Base-by-base conservation (phyloP, 2,797 vertebrate species). In the Ateles fusciceps region DNA sequence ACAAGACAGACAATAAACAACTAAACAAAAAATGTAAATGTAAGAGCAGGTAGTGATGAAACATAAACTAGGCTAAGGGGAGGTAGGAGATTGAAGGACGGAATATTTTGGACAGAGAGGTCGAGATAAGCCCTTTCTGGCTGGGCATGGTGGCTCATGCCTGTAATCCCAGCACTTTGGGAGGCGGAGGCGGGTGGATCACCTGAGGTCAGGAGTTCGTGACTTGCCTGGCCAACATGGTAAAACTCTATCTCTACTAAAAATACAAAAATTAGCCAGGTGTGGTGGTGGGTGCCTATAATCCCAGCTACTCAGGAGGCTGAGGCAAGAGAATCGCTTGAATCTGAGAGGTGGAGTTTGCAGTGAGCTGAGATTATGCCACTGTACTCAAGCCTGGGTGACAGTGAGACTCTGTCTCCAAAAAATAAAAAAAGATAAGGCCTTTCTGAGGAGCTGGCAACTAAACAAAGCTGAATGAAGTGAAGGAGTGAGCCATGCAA, bases 1-100 rank as follows among this genome's bases (percentile, higher is more conserved):
- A 9, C 42, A 85, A 86, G 42, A 72, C 39, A 85, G 64, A 91
- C 21, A 81, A n/a, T 64, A 57, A 96, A 71, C 26, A 86, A 55
- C 22, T 57, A 71, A 80, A 19, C 22, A 55, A 48, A 71, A 68
- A 46, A 9, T n/a, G 19, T 79, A 52, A n/a, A 85, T 33, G 15
- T n/a, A 71, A 90, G 9, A 90, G 55, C 83, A 81, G 57, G 26
- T 36, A 9, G 46, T 33, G 33, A 22, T 21, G 10, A 79, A 57
- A 78, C 64, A n/a, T 19, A 74, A 61, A 85, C 28, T 22, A 78
- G 39, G 14, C 28, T 12, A 26, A 72, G 48, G 48, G 55, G 14
- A 55, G 48, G 50, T 39, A 5, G 22, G 42, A 52, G 46, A n/a
- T 21, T 52, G 50, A 91, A 92, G 7, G 5, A 30, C 8, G 7